Base-by-base conservation (phyloP, 2,113 vertebrate species). In the Scomber colias region DNA sequence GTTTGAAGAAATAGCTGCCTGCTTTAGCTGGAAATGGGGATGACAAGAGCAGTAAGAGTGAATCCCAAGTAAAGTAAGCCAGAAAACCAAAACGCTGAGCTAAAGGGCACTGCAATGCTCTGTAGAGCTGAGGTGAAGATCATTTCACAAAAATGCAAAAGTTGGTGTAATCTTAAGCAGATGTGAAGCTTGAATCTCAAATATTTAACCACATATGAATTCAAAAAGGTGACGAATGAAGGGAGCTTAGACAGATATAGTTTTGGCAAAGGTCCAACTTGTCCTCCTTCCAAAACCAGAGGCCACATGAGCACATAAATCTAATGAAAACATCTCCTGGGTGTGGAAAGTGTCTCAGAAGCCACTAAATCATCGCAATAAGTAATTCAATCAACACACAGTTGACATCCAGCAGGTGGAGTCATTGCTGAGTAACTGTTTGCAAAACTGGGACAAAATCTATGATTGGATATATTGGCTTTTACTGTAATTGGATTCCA, bases 281-380 rank as follows among this genome's bases (percentile, higher is more conserved):
- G 15, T 35, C n/a, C 63, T 53, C 62, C 46, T 54, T 51, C 69
- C 12, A 30, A 56, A 49, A 35, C 5, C 59, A 16, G 21, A 5
- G 19, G 35, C n/a, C 54, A 62, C 10, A 40, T 5, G 13, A 31
- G 3, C n/a, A 10, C 40, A 67, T 82, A 27, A 79, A 79, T 76
- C 75, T 57, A 11, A 30, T 21, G 10, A 44, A 64, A 76, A 68
- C 27, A 50, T 56, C 35, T 51, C 24, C 48, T 49, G 35, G 15
- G 71, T 63, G 50, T 50, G 14, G 3, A 24, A 13, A 46, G 7
- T 11, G 46, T 66, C 68, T 46, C 68, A 50, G 16, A 45, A 30
- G 59, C 35, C 56, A 77, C 63, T 77, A 11, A 27, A 59, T 73
- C 53, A 74, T 63, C 35, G 10, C 0, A 50, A 24, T 17, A n/a